Evolutionary conservation across 2,888 invertebrate genomes (phyloP).

Genomic region (Callimorpha dominula): DNA sequence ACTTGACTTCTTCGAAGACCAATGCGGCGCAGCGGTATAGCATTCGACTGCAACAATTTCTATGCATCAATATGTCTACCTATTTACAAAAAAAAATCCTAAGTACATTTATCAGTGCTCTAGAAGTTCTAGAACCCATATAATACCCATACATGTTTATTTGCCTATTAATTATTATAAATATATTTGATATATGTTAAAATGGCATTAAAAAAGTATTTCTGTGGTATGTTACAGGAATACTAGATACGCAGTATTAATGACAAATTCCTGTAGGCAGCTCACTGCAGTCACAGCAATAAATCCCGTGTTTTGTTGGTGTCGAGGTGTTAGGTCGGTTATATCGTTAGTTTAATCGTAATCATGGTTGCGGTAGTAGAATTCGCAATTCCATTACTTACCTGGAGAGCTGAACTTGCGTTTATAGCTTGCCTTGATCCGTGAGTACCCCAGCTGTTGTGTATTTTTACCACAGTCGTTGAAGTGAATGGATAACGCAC

Average conservation of each 20-base stretch:
- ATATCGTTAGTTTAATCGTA: slow-evolving; percentile 44
- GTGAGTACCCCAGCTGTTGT: slow-evolving; percentile 14
- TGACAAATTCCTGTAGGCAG: slow-evolving; percentile 31
- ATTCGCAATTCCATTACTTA: slow-evolving; percentile 67
- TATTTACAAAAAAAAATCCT: too few species aligned
- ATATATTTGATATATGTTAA: too few species aligned
- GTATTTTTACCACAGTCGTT: neutral
- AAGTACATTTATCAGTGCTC: too few species aligned
- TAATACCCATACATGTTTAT: too few species aligned
- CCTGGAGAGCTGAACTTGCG: slow-evolving; percentile 48
- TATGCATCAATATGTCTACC: too few species aligned
- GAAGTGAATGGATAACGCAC: slow-evolving; percentile 4
- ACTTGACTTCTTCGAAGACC: too few species aligned
- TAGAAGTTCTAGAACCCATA: too few species aligned
- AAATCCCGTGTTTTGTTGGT: slow-evolving; percentile 42
- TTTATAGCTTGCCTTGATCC: slow-evolving; percentile 50
- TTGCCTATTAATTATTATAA: too few species aligned
- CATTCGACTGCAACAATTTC: too few species aligned
- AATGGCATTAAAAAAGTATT: neutral
- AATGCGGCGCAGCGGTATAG: too few species aligned
- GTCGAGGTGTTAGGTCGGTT: slow-evolving; percentile 49
- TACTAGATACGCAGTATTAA: slow-evolving; percentile 4
- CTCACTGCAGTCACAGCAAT: slow-evolving; percentile 29
- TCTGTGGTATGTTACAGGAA: neutral
- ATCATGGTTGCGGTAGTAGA: slow-evolving; percentile 53